These are phyloP conservation scores for Salarias fasciatus DNA, from an alignment of 2,797 vertebrate genomes.

Conservation along the genomic window DNA sequence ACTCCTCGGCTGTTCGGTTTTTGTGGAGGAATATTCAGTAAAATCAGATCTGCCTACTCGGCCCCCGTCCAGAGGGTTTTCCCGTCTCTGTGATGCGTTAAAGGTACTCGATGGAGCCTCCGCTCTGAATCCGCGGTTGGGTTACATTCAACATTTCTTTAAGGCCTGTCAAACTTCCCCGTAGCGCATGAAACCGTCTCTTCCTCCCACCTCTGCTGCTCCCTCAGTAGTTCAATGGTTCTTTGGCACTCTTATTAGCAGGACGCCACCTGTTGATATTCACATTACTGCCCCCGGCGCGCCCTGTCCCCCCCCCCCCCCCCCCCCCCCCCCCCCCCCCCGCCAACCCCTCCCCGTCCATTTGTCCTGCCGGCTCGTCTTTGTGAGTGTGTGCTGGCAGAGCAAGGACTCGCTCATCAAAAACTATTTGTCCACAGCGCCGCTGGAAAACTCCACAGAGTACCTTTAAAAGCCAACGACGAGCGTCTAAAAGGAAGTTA, in stretches of 20 bases:
- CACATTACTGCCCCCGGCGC: slow-evolving; percentile 25
- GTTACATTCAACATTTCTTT: slow-evolving; percentile 42
- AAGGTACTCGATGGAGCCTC: slow-evolving; percentile 42
- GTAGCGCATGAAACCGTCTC: slow-evolving; percentile 2
- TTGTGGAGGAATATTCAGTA: slow-evolving; percentile 5
- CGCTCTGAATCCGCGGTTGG: slow-evolving; percentile 19
- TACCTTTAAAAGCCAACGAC: slow-evolving; percentile 53
- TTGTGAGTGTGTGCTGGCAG: neutral
- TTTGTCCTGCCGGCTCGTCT: slow-evolving; percentile 6
- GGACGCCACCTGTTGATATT: slow-evolving; percentile 13
- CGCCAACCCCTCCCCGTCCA: neutral
- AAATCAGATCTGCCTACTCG: slow-evolving; percentile 13
- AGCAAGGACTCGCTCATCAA: neutral
- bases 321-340: slow-evolving; percentile 3
- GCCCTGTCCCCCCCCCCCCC: slow-evolving; percentile 15
- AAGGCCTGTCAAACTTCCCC: slow-evolving; percentile 15
- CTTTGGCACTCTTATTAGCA: slow-evolving; percentile 1
- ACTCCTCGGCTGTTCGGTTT: slow-evolving; percentile 29
- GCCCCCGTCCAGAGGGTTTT: neutral
- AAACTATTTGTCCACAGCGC: slow-evolving; percentile 22
- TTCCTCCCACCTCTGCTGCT: neutral
- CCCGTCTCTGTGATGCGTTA: slow-evolving; percentile 8
- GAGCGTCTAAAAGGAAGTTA: slow-evolving; percentile 4
- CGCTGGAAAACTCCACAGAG: slow-evolving; percentile 46
- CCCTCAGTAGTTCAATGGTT: neutral